Evolutionary conservation across 2,113 vertebrate genomes (phyloP).

Genomic region (Scomber colias): DNA sequence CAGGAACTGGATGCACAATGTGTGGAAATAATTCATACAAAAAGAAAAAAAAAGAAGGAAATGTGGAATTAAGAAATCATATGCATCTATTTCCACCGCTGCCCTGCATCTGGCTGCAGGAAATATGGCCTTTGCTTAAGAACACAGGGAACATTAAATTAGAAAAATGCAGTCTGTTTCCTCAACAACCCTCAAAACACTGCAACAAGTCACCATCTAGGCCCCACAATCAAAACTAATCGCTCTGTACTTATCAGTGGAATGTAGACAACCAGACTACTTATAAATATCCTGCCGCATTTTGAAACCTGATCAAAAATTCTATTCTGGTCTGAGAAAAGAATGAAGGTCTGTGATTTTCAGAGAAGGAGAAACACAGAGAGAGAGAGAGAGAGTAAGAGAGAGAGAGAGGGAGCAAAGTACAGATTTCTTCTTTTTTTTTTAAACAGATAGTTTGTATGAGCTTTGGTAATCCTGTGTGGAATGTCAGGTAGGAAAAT

Average conservation of each 20-base stretch:
- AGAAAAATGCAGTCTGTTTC: slow-evolving; percentile 54
- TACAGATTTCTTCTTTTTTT: not conserved
- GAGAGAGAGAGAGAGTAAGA: not conserved
- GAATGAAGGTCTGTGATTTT: slow-evolving; percentile 46
- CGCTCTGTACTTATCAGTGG: slow-evolving; percentile 58
- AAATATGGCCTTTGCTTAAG: slow-evolving; percentile 15
- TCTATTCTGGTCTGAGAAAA: slow-evolving; percentile 60
- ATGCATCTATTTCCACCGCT: slow-evolving; percentile 9
- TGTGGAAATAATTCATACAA: not conserved
- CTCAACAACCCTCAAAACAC: slow-evolving; percentile 69
- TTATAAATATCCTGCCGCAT: slow-evolving; percentile 66
- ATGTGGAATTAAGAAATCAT: not conserved
- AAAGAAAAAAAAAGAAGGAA: not conserved
- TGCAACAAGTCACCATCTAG: slow-evolving; percentile 37
- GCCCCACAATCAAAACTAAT: slow-evolving; percentile 62
- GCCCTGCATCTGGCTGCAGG: slow-evolving; percentile 20
- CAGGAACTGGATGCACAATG: not conserved
- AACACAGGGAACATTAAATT: slow-evolving; percentile 52
- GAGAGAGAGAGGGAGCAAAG: slow-evolving; percentile 2
- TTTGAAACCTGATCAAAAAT: slow-evolving; percentile 62
- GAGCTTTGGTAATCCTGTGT: slow-evolving; percentile 50
- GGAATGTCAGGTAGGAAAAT: slow-evolving; percentile 52
- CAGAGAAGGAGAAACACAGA: not conserved
- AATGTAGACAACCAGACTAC: slow-evolving; percentile 65
- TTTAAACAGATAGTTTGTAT: slow-evolving; percentile 10